Evolutionary conservation across 2,888 invertebrate genomes (phyloP).

Genomic region (Polymixis lichenea): DNA sequence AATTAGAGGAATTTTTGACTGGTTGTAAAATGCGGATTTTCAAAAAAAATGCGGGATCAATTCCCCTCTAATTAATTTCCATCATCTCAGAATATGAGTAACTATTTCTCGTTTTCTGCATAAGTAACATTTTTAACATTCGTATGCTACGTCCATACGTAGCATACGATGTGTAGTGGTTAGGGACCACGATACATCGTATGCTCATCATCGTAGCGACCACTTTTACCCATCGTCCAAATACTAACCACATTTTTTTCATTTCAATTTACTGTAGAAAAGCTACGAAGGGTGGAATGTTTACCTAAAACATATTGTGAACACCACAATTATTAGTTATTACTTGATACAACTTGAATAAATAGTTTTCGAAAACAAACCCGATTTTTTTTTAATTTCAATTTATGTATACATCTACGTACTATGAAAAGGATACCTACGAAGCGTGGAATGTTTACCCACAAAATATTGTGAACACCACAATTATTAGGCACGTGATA

Average conservation of each 20-base stretch:
- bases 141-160: not conserved
- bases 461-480: not conserved
- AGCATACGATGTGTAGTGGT: no score
- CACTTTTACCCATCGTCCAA: not conserved
- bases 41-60: no score
- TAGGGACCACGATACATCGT: no score
- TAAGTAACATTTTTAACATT: not conserved
- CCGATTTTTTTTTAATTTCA: not conserved
- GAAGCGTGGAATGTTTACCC: not conserved
- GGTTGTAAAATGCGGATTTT: no score
- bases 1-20: no score
- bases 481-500: not conserved
- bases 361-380: not conserved
- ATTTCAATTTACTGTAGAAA: not conserved
- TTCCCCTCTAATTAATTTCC: no score
- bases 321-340: not conserved
- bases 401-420: not conserved
- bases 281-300: not conserved
- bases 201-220: not conserved
- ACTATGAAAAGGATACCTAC: not conserved
- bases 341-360: not conserved
- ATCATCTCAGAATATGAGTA: not conserved
- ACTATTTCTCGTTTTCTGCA: not conserved
- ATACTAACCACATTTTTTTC: not conserved
- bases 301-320: not conserved